Evolutionary conservation across 2,888 invertebrate genomes (phyloP).

Genomic region (Watsonalla cultraria): DNA sequence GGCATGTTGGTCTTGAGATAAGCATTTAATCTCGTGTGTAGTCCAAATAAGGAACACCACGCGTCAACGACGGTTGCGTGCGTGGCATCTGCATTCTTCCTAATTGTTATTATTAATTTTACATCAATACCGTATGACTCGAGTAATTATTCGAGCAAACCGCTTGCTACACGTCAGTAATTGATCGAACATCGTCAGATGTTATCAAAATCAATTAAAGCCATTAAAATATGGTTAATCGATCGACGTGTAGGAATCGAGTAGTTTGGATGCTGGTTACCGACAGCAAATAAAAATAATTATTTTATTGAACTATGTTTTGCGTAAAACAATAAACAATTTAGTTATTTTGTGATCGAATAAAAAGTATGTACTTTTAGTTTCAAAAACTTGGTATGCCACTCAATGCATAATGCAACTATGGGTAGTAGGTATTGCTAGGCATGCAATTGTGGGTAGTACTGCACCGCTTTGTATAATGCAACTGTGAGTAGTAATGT

Average conservation of each 20-base stretch:
- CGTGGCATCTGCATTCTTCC: conserved; percentile 26
- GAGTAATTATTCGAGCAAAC: not conserved
- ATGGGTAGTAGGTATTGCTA: too few relatives aligned
- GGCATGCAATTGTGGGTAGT: too few relatives aligned
- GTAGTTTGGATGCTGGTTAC: not conserved
- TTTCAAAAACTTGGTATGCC: too few relatives aligned
- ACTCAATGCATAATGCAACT: too few relatives aligned
- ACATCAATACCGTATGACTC: not conserved
- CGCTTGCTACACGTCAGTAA: not conserved
- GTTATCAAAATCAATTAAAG: not conserved
- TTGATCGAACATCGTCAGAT: not conserved
- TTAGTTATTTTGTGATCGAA: too few relatives aligned
- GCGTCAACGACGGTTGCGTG: conserved; percentile 26
- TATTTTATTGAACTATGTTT: too few relatives aligned
- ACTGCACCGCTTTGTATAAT: too few relatives aligned
- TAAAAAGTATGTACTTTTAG: too few relatives aligned
- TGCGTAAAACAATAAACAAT: too few relatives aligned
- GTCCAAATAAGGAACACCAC: conserved; percentile 12
- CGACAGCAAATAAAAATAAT: too few relatives aligned
- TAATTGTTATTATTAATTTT: conserved; percentile 18
- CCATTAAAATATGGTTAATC: not conserved
- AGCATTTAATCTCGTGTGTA: conserved; percentile 1
- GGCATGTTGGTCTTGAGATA: not conserved
- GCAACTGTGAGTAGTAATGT: too few relatives aligned
- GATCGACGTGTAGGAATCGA: not conserved